These are phyloP conservation scores for Pimpla rufipes DNA, from an alignment of 2,888 invertebrate species.

Conservation along the genomic window DNA sequence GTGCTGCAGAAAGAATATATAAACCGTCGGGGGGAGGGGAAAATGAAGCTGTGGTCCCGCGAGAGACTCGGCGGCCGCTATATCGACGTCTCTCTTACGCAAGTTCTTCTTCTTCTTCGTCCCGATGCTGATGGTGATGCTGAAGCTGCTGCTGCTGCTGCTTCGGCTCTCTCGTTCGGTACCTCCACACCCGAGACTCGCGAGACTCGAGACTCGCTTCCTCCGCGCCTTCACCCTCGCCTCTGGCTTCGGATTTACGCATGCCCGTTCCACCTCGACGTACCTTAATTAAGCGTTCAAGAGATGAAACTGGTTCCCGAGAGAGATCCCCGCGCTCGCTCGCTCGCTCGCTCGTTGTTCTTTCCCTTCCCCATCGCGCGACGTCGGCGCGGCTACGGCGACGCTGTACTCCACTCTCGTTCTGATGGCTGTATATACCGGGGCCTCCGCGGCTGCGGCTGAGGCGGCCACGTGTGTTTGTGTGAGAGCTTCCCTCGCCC, in stretches of 20 bases:
- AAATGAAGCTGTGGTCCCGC: constrained; percentile 65
- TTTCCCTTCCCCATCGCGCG: constrained; percentile 58
- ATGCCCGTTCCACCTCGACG: constrained; percentile 76
- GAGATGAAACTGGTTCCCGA: constrained; percentile 84
- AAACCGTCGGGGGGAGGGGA: constrained; percentile 71
- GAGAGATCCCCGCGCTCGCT: constrained; percentile 50
- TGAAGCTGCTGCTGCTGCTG: constrained; percentile 48
- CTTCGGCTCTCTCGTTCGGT: constrained; percentile 10
- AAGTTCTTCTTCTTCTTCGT: constrained; percentile 59
- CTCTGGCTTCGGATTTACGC: constrained; percentile 77
- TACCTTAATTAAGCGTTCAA: constrained; percentile 85
- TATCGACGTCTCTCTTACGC: constrained; percentile 79
- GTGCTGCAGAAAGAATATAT: constrained; percentile 73
- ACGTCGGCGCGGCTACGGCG: constrained; percentile 33
- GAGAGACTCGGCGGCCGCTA: constrained; percentile 67
- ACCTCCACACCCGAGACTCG: not conserved
- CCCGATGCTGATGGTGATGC: constrained; percentile 47
- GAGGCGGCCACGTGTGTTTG: constrained; percentile 7
- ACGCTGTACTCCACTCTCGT: constrained; percentile 24
- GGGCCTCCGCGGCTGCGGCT: not conserved
- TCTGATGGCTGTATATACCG: constrained; percentile 58
- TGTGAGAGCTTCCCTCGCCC: constrained; percentile 54
- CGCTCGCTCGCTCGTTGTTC: constrained; percentile 64
- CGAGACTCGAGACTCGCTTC: constrained; percentile 24
- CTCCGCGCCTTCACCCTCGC: constrained; percentile 71